These are phyloP conservation scores for Neogale vison DNA, from an alignment of 2,113 vertebrate species.

Conservation along the genomic window DNA sequence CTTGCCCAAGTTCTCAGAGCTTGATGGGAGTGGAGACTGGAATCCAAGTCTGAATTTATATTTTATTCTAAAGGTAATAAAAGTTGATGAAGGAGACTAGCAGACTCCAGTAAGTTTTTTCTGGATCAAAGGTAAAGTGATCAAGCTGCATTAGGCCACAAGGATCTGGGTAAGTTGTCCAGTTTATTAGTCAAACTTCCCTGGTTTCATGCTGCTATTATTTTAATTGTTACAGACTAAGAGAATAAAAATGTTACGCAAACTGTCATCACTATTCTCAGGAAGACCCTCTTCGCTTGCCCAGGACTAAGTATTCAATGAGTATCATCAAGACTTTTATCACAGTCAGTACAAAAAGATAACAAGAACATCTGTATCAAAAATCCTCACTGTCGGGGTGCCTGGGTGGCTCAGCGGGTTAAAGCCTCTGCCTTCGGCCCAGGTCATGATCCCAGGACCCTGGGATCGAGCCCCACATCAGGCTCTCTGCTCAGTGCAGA, in stretches of 20 bases:
- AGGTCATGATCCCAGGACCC: too few relatives aligned
- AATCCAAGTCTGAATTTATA: not conserved
- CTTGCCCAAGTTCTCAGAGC: not conserved
- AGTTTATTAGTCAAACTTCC: not conserved
- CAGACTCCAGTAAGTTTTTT: not conserved
- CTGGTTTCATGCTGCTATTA: not conserved
- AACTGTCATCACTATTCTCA: not conserved
- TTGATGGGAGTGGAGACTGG: not conserved
- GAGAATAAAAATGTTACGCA: not conserved
- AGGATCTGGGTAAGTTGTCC: not conserved
- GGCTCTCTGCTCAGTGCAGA: too few relatives aligned
- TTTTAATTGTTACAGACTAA: not conserved
- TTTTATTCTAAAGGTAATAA: not conserved
- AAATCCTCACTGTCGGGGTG: not conserved
- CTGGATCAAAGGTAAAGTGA: constrained; percentile 1
- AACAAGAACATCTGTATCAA: not conserved
- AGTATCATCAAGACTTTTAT: not conserved
- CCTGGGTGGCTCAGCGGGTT: too few relatives aligned
- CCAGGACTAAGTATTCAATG: constrained; percentile 1
- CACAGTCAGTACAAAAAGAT: not conserved
- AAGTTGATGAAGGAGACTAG: not conserved
- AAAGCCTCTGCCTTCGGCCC: too few relatives aligned
- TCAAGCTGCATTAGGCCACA: not conserved
- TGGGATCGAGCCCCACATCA: too few relatives aligned
- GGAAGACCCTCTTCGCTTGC: not conserved